These are phyloP conservation scores for Plutomurus gul DNA, from an alignment of 1,140 invertebrate species.

Conservation along the genomic window DNA sequence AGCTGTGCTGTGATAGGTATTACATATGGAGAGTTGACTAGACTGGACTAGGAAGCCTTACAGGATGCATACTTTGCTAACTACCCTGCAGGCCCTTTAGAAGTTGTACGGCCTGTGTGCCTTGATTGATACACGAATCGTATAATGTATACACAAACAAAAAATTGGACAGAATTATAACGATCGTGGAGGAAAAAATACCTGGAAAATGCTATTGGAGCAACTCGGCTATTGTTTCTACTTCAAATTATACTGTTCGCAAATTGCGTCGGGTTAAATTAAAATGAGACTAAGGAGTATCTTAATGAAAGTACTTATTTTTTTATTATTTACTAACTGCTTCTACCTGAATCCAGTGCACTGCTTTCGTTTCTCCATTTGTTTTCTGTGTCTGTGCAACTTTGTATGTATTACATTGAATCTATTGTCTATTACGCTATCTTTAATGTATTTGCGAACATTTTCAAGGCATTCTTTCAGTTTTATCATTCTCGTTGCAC, in stretches of 20 bases:
- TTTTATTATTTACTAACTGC: neutral
- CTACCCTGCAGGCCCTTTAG: conserved; percentile 2
- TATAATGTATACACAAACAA: neutral
- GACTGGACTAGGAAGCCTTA: neutral
- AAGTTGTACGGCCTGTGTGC: neutral
- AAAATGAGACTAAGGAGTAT: conserved; percentile 19
- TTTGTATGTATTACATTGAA: neutral
- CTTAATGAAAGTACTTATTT: conserved; percentile 33
- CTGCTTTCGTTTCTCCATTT: neutral
- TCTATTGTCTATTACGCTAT: neutral
- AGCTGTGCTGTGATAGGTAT: too few relatives aligned
- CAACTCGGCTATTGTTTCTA: conserved; percentile 4
- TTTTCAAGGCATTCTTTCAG: too few relatives aligned
- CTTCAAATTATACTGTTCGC: conserved; percentile 16
- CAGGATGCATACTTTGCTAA: neutral
- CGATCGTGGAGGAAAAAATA: neutral
- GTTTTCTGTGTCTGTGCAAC: neutral
- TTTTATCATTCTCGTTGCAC: too few relatives aligned
- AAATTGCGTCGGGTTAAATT: conserved; percentile 31
- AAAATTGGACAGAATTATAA: conserved; percentile 34
- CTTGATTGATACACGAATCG: conserved; percentile 12
- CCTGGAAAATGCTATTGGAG: neutral
- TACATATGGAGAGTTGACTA: too few relatives aligned
- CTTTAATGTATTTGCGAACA: neutral
- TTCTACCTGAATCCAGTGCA: neutral